Evolutionary conservation across 1,140 invertebrate species (phyloP).

Genomic region (Hermetia illucens): DNA sequence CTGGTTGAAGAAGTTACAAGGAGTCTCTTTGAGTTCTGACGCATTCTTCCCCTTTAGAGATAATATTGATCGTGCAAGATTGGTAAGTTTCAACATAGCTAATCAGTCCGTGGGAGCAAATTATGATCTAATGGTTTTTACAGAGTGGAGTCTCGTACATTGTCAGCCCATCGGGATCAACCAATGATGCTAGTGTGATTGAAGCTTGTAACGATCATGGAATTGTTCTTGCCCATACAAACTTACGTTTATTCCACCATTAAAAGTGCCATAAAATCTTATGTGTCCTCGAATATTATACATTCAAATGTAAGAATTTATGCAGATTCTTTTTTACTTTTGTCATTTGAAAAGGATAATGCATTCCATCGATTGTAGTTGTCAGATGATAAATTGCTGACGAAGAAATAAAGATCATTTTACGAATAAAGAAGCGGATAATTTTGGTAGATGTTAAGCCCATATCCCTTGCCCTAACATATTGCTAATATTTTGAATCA

Average conservation of each 20-base stretch:
- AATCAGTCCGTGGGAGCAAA: too few relatives aligned
- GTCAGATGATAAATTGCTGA: too few relatives aligned
- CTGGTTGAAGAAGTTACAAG: constrained; percentile 67
- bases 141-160: constrained; percentile 92
- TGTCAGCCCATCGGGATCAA: constrained; percentile 84
- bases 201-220: constrained; percentile 84
- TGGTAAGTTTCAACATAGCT: constrained; percentile 58
- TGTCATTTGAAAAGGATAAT: too few relatives aligned
- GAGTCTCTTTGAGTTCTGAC: constrained; percentile 91
- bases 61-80: constrained; percentile 85
- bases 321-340: too few relatives aligned
- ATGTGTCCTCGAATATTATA: too few relatives aligned
- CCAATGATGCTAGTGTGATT: constrained; percentile 82
- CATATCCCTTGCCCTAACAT: too few relatives aligned
- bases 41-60: constrained; percentile 98
- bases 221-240: constrained; percentile 82
- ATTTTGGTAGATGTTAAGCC: too few relatives aligned
- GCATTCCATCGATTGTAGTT: too few relatives aligned
- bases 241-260: constrained; percentile 89
- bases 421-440: too few relatives aligned
- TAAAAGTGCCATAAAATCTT: constrained; percentile 34
- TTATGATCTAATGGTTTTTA: constrained; percentile 23
- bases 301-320: too few relatives aligned
- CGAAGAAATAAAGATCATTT: too few relatives aligned
- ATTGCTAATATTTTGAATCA: too few relatives aligned